Evolutionary conservation across 2,888 invertebrate species (phyloP).

Genomic region (Sepioteuthis lessoniana): DNA sequence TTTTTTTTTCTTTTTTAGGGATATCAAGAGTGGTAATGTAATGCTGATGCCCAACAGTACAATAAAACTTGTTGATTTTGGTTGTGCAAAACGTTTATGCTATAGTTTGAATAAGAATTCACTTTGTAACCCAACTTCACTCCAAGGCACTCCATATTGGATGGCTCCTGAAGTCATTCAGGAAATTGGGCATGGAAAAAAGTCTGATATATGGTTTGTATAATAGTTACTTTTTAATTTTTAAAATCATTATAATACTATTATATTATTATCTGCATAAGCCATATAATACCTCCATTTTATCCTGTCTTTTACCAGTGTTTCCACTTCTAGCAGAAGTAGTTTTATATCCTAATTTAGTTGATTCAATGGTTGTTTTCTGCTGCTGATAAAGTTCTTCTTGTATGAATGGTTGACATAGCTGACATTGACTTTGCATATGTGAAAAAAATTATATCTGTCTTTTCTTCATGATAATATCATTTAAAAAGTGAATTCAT

Average conservation of each 20-base stretch:
- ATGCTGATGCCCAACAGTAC: constrained; percentile 75
- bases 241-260: background rate
- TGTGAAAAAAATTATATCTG: no score
- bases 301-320: no score
- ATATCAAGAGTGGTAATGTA: constrained; percentile 76
- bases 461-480: no score
- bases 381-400: no score
- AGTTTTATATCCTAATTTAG: no score
- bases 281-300: background rate
- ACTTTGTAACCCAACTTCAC: constrained; percentile 70
- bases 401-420: no score
- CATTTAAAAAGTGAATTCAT: no score
- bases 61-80: constrained; percentile 76
- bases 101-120: constrained; percentile 65
- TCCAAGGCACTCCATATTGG: constrained; percentile 76
- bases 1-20: constrained; percentile 64
- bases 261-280: background rate
- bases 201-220: constrained; percentile 75
- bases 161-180: constrained; percentile 76
- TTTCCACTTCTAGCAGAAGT: no score
- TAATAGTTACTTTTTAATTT: background rate
- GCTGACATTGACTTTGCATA: no score
- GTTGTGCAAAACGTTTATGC: constrained; percentile 75
- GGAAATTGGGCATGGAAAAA: constrained; percentile 75
- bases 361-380: no score